phyloP scores from a whole-genome alignment of 2,113 vertebrate species.

The Puffinus mauretanicus region DNA sequence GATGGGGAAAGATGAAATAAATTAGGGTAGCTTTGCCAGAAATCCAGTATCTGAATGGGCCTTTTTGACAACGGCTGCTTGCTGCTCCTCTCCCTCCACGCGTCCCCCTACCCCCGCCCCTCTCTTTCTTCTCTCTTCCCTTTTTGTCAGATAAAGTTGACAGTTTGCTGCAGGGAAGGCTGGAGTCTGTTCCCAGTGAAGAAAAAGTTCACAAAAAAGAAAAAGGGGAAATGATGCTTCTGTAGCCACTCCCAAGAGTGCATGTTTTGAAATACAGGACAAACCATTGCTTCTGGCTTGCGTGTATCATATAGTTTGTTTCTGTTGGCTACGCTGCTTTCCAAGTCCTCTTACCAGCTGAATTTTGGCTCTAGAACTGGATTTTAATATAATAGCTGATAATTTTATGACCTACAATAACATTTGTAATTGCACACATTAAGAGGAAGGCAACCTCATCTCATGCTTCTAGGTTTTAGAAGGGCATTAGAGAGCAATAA shows the following conservation, averaged over 20 bases:
- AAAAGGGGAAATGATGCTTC: neutral
- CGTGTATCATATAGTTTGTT: neutral
- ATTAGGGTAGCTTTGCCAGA: neutral
- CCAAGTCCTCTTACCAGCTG: neutral
- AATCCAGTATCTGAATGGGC: neutral
- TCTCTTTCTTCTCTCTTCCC: no score
- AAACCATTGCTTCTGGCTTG: neutral
- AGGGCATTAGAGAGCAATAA: neutral
- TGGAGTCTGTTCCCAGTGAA: neutral
- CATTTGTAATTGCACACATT: neutral
- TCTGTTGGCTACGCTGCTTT: accelerated
- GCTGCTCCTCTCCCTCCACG: neutral
- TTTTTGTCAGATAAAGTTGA: neutral
- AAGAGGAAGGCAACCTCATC: neutral
- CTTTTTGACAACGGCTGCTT: neutral
- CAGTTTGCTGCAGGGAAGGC: neutral
- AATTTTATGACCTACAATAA: neutral
- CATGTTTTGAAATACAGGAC: neutral
- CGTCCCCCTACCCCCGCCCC: no score
- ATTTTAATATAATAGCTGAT: neutral
- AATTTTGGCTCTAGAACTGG: neutral
- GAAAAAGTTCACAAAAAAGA: neutral
- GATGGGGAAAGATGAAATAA: neutral
- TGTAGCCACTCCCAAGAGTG: neutral
- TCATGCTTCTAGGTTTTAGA: neutral